Conservation (phyloP, 2,797 vertebrate species). For the Petrocephalus sullivani region DNA sequence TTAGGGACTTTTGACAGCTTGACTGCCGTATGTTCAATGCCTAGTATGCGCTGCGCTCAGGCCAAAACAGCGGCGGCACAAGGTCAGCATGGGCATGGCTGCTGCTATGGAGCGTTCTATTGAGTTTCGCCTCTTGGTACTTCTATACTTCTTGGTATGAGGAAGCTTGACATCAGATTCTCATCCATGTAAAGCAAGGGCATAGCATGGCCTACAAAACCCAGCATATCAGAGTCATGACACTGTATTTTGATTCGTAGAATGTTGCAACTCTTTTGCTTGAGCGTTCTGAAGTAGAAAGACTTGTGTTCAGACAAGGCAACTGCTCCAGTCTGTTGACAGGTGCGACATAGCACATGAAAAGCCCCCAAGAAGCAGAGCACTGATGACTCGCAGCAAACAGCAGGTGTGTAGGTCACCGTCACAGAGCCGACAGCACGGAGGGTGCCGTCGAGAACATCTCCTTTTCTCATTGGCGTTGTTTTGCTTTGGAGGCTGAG, state of each 20-base stretch:
- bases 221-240: not conserved
- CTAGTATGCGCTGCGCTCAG: too few species aligned
- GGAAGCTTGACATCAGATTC: not conserved
- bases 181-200: not conserved
- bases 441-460: too few species aligned
- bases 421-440: not conserved
- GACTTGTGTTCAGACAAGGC: not conserved
- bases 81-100: too few species aligned
- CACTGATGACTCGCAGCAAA: not conserved
- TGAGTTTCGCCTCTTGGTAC: too few species aligned
- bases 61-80: too few species aligned
- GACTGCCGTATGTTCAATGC: too few species aligned
- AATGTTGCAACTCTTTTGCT: not conserved
- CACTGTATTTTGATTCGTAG: not conserved
- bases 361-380: not conserved
- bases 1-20: too few species aligned
- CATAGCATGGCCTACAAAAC: not conserved
- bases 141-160: not conserved
- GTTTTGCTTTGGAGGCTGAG: not conserved
- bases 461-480: not conserved
- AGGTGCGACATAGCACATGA: not conserved
- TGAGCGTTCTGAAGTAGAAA: not conserved
- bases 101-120: too few species aligned
- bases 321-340: not conserved
- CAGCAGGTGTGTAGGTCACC: not conserved